Percentiles rank a stretch among this genome's conserved stretches.
These are phyloP conservation scores for Ambastaia sidthimunki DNA, from an alignment of 2,797 vertebrate species.

Conservation along the genomic window DNA sequence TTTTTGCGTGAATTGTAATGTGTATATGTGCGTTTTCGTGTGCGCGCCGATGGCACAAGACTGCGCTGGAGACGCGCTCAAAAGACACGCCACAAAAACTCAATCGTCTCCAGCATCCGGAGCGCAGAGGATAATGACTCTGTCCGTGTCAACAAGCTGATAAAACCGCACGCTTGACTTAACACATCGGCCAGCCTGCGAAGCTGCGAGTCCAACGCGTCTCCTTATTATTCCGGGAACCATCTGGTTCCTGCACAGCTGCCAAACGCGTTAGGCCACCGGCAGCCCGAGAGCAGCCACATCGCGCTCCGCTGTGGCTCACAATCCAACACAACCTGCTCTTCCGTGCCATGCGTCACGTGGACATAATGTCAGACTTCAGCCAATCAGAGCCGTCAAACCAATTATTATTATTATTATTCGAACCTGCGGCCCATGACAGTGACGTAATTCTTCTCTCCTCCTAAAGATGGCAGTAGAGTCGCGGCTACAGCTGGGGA, in stretches of 20 bases:
- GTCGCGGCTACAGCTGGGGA: slow-evolving; percentile 64
- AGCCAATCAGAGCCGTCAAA: slow-evolving; percentile 27
- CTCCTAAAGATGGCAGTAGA: slow-evolving; percentile 80
- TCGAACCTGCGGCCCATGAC: background rate
- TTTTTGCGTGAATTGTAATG: background rate
- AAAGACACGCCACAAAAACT: slow-evolving; percentile 44
- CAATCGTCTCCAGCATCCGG: slow-evolving; percentile 51
- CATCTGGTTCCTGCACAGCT: slow-evolving; percentile 70
- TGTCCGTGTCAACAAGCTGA: slow-evolving; percentile 69
- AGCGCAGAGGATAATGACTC: slow-evolving; percentile 65
- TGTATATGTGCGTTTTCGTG: background rate
- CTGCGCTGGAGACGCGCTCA: slow-evolving; percentile 11
- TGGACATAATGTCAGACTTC: slow-evolving; percentile 47
- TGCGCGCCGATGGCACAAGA: background rate
- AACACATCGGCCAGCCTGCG: slow-evolving; percentile 63
- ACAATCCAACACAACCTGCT: slow-evolving; percentile 22
- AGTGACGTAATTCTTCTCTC: slow-evolving; percentile 42
- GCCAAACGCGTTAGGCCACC: slow-evolving; percentile 54
- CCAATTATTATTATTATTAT: background rate
- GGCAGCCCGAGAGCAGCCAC: slow-evolving; percentile 51
- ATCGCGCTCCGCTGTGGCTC: slow-evolving; percentile 45
- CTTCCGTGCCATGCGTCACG: slow-evolving; percentile 20
- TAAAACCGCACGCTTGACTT: slow-evolving; percentile 68
- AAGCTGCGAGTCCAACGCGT: slow-evolving; percentile 65
- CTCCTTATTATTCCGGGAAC: slow-evolving; percentile 70